These are phyloP conservation scores for Piaya cayana DNA, from an alignment of 2,113 vertebrate species.

Conservation along the genomic window DNA sequence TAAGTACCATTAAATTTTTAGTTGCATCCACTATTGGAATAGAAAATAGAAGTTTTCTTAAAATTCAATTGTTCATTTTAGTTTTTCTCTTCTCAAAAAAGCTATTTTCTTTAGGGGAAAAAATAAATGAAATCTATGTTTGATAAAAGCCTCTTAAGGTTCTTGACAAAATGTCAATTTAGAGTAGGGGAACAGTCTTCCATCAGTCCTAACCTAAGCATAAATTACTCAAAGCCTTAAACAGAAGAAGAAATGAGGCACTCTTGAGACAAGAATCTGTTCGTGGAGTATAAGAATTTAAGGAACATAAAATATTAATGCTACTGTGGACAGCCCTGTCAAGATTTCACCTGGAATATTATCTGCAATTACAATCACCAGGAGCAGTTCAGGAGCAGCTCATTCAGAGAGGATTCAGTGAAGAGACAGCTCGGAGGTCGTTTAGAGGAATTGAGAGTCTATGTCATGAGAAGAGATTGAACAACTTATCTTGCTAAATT, in stretches of 20 bases:
- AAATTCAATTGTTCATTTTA: neutral
- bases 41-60: neutral
- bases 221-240: neutral
- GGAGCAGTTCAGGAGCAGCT: neutral
- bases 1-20: neutral
- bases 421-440: neutral
- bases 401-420: neutral
- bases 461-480: neutral
- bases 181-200: neutral
- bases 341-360: neutral
- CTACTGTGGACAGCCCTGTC: neutral
- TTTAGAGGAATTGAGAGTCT: neutral
- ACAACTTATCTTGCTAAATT: neutral
- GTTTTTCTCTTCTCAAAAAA: neutral
- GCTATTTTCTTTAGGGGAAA: neutral
- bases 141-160: neutral
- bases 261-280: neutral
- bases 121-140: neutral
- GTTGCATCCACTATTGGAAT: neutral
- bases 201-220: neutral
- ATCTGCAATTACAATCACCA: neutral
- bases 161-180: neutral
- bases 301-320: slow-evolving; percentile 36
- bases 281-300: neutral
- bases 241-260: neutral